phyloP scores from a whole-genome alignment of 92 coral and sea anemone genomes.

The Zoanthus solanderi region DNA sequence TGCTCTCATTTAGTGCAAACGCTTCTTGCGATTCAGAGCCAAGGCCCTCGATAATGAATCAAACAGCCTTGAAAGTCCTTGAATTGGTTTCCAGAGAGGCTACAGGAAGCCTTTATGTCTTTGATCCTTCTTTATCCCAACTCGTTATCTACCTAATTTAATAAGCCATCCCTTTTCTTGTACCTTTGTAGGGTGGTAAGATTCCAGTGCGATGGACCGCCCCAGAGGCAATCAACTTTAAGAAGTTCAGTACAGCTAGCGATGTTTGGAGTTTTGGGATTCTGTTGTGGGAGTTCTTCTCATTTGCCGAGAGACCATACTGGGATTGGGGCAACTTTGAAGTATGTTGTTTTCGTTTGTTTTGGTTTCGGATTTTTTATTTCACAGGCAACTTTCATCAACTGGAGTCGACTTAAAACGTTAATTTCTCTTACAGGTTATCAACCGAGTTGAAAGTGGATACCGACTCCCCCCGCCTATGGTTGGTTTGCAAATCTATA shows the following conservation, averaged over 20 bases:
- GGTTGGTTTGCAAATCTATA: constrained; percentile 24
- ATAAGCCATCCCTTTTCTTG: background rate
- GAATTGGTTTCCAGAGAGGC: too few relatives aligned
- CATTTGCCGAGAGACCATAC: constrained; percentile 91
- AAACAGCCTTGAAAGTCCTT: too few relatives aligned
- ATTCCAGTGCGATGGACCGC: constrained; percentile 98
- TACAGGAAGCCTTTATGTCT: too few relatives aligned
- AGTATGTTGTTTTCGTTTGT: constrained; percentile 48
- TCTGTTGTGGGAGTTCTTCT: constrained; percentile 94
- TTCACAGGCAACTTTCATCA: background rate
- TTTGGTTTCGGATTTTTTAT: background rate
- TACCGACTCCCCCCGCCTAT: constrained; percentile 76
- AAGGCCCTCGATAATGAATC: too few relatives aligned
- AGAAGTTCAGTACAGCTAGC: constrained; percentile 89
- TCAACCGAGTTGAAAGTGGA: constrained; percentile 57
- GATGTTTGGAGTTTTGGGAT: constrained; percentile 98
- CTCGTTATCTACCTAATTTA: background rate
- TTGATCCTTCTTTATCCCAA: too few relatives aligned
- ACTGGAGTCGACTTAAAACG: background rate
- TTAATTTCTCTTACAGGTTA: constrained; percentile 36
- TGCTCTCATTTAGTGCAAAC: too few relatives aligned
- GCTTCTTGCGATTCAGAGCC: too few relatives aligned
- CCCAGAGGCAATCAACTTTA: constrained; percentile 92
- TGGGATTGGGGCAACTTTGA: constrained; percentile 95
- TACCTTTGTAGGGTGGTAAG: constrained; percentile 82